Conservation (phyloP, 2,888 invertebrate genomes). For the Drosophila ezoana region DNA sequence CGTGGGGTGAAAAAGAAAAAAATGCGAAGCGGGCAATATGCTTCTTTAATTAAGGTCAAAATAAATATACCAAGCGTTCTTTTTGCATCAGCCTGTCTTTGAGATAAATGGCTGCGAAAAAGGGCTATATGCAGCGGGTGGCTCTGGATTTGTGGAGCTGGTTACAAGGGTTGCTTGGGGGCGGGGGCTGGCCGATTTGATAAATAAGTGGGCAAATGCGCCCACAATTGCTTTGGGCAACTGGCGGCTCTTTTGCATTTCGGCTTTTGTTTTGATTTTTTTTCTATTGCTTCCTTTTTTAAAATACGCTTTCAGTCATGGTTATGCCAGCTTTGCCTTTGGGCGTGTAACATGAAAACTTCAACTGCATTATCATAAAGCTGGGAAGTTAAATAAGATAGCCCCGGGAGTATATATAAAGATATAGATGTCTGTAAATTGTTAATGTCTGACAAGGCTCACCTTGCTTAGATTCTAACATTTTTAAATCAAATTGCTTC, state of each 20-base stretch:
- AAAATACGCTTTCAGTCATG: not conserved
- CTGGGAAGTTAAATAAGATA: no score
- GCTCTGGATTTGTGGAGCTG: not conserved
- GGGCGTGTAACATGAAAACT: not conserved
- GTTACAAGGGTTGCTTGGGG: not conserved
- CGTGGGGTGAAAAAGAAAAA: slow-evolving; percentile 23
- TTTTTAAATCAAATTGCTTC: no score
- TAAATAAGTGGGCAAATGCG: slow-evolving; percentile 66
- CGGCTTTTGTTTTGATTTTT: slow-evolving; percentile 21
- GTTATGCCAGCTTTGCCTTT: not conserved
- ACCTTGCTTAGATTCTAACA: no score
- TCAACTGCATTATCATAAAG: no score
- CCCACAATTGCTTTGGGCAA: slow-evolving; percentile 43
- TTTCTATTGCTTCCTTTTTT: not conserved
- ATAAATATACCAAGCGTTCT: slow-evolving; percentile 47
- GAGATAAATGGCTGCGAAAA: slow-evolving; percentile 67
- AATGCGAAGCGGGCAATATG: slow-evolving; percentile 61
- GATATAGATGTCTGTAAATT: not conserved
- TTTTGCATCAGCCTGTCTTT: slow-evolving; percentile 54
- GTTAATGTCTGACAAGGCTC: no score
- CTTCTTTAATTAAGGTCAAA: slow-evolving; percentile 79
- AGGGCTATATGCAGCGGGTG: slow-evolving; percentile 20
- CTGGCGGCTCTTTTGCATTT: slow-evolving; percentile 45
- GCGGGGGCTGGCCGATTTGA: slow-evolving; percentile 59
- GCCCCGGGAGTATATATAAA: not conserved